Base-by-base conservation (phyloP, 2,888 invertebrate genomes). In the Tipula lateralis region DNA sequence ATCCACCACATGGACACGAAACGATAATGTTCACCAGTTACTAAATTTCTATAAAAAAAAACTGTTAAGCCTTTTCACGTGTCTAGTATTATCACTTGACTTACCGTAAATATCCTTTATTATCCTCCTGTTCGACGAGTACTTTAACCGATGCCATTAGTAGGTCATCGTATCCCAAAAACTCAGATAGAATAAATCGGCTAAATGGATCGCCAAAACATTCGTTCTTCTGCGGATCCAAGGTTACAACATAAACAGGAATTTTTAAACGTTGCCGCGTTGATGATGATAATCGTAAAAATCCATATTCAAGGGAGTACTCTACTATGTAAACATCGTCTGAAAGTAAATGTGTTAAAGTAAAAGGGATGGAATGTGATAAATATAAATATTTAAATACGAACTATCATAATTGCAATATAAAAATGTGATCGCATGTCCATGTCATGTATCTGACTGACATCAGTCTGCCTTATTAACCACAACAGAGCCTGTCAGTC, bases 1-100 rank as follows among this genome's bases (percentile, higher is more conserved):
- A 98, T 97, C 95, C 96, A 96, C 95, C 97, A 96, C 95, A 98
- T 96, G 87, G 96, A 97, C 84, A 99, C 98, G 91, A 99, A 99
- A 85, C 98, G 95, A 90, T 98, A 99, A 90, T 99, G 99, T 89
- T 99, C 99, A 13, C 99, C 99, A 13, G 98, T 98, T 85, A 99
- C 96, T 83, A 99, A 97, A 91, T 99, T 99, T 88, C 99, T 96
- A 89, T 4, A 66, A 24, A 16, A 24, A 9, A 24, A n/a, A n/a
- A n/a, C n/a, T n/a, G n/a, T n/a, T n/a, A n/a, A n/a, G n/a, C n/a
- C n/a, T n/a, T n/a, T n/a, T n/a, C n/a, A n/a, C n/a, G n/a, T n/a
- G n/a, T n/a, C n/a, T 66, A 66, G 66, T 29, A 66, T 44, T n/a
- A 29, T 19, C n/a, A 39, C 13, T 24, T 13, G 34, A 29, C 83